Evolutionary conservation across 92 coral and sea anemone species (phyloP), one percentile per base, ranked within the genome.

Genomic region (Desmophyllum pertusum): DNA sequence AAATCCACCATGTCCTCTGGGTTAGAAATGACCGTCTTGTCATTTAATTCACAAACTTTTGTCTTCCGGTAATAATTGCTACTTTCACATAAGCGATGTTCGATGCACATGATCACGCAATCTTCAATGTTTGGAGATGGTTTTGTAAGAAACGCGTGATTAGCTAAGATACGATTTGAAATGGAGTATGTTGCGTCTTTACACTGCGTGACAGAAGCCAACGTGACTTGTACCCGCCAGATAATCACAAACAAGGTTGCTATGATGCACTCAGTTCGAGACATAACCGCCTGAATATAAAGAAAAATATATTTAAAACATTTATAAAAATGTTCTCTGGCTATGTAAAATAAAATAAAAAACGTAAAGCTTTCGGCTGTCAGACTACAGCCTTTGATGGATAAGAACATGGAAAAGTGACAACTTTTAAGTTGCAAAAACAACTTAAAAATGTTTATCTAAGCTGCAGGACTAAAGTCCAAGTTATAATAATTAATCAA

Each of bases 21-120:
- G 19, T 48, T 1, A 19, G 62, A 46, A 5, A 21, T 10, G 3
- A 10, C n/a, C 1, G 63, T 75, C 41, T 46, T 75, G 79, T 46
- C 30, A 75, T 75, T 75, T 39, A 75, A 14, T 15, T 75, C 65
- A 50, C 79, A 75, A 31, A 18, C 13, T 25, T 48, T 46, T 31
- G 55, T 75, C 42, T 33, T 75, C 14, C 63, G 40, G 64, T 75
- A 51, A 50, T 30, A 75, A 65, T 75, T 75, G 25, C 15, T 75
- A 15, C 79, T 75, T 5, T 75, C 27, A 50, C 79, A 75, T 4
- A 1, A 4, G 10, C 65, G 79, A 19, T 46, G 29, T 14, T 31
- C 64, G 5, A 33, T 30, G 30, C 79, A 75, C 11, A 4, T 21
- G 0, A 75, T 75, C 64, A 75, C 64, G 64, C 79, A 75, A 50